Percentiles rank a stretch among this genome's conserved stretches.
Conservation (phyloP, 2,797 vertebrate species). For the Lagocephalus sceleratus region DNA sequence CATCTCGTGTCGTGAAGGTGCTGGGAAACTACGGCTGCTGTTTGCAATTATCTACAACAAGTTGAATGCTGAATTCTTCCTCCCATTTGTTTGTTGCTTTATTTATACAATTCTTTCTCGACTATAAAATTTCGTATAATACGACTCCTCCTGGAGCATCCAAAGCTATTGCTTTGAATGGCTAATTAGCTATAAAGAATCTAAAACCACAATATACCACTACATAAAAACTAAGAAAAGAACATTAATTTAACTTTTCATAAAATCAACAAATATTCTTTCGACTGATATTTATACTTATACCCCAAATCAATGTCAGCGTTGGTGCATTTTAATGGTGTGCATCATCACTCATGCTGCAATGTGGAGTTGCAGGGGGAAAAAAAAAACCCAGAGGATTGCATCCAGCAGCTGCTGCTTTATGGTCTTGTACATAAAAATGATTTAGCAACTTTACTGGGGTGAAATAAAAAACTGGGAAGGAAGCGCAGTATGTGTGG, state of each 20-base stretch:
- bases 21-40: slow-evolving; percentile 22
- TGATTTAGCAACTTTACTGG: neutral
- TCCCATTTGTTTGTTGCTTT: slow-evolving; percentile 8
- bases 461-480: neutral
- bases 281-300: too few relatives aligned
- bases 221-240: too few relatives aligned
- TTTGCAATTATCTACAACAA: slow-evolving; percentile 44
- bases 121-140: neutral
- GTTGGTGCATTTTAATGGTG: too few relatives aligned
- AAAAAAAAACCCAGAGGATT: too few relatives aligned
- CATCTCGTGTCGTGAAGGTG: slow-evolving; percentile 52
- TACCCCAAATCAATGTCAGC: too few relatives aligned
- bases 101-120: neutral
- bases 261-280: too few relatives aligned
- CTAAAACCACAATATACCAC: too few relatives aligned
- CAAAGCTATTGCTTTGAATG: neutral
- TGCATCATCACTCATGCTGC: too few relatives aligned
- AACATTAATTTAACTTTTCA: too few relatives aligned
- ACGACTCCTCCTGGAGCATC: neutral
- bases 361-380: too few relatives aligned
- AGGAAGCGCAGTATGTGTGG: neutral
- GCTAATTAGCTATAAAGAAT: too few relatives aligned
- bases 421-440: neutral
- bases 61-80: slow-evolving; percentile 17
- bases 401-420: neutral